Evolutionary conservation across 2,797 vertebrate genomes (phyloP), one percentile per base, ranked within the genome.

Genomic region (Ataeniobius toweri): DNA sequence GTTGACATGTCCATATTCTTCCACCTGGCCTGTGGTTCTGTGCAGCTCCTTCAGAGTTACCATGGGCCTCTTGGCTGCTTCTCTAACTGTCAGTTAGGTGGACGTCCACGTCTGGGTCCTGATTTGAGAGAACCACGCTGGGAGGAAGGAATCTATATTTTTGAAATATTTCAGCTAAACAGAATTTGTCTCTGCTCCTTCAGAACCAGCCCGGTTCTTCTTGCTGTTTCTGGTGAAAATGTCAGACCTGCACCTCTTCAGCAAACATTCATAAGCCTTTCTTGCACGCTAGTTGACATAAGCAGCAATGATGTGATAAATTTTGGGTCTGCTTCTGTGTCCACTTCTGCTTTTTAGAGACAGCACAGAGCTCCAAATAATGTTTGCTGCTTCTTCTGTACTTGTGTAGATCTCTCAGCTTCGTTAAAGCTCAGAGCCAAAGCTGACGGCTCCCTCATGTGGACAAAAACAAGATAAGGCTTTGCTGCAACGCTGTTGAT

Each of bases 371-470:
- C 36, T 36, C 36, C 36, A 36, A 36, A 36, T 36, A 36, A 36
- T 36, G 36, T 36, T 36, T 36, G 36, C 36, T 36, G 36, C 28
- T 56, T 24, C 41, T 1, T 63, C 3, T 13, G 41, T 6, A 3
- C 50, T 3, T 51, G n/a, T 36, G 61, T 39, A 16, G 31, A 65
- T 41, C 63, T 6, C 36, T 41, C 0, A 18, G 7, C n/a, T 3
- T 75, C 22, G 59, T 31, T 53, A 9, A 74, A 65, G 28, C 65
- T 51, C 55, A 59, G 14, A 13, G 41, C n/a, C 24, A 6, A 51
- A 48, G 84, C 59, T 31, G 51, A 59, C 0, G 73, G 88, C 89
- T 7, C 91, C 90, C 88, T 82, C 90, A 7, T 79, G 90, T 93
- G 91, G 91, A 76, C 53, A 78, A 70, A 84, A 3, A 2, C 0